These are phyloP conservation scores for Telenomus remus DNA, from an alignment of 1,140 invertebrate genomes.

Conservation along the genomic window DNA sequence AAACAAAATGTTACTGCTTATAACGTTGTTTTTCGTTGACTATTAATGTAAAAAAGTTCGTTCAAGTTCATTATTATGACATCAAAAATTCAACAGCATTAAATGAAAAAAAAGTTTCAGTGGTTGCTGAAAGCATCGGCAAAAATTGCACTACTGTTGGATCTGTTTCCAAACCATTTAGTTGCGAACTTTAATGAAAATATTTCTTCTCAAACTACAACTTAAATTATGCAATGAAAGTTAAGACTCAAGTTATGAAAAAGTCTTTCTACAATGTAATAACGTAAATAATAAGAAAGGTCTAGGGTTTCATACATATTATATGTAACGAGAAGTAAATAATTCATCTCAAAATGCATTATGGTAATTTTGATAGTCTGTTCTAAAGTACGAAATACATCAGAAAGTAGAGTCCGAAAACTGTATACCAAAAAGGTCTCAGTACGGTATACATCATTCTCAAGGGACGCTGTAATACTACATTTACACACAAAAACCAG, in stretches of 20 bases:
- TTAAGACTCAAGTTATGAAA: constrained; percentile 21
- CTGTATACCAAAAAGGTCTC: constrained; percentile 27
- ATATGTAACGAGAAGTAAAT: constrained; percentile 25
- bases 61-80: no score
- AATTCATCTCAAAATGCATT: constrained; percentile 34
- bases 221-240: constrained; percentile 2
- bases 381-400: constrained; percentile 30
- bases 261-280: constrained; percentile 18
- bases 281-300: constrained; percentile 41
- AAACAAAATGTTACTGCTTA: no score
- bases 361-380: constrained; percentile 42
- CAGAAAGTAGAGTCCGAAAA: constrained; percentile 41
- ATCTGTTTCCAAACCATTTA: no score
- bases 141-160: no score
- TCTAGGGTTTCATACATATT: constrained; percentile 8
- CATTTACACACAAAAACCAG: constrained; percentile 21
- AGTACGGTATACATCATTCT: constrained; percentile 29
- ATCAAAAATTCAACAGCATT: no score
- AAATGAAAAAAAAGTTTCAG: no score
- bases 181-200: neutral
- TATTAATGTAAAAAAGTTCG: no score
- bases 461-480: constrained; percentile 11
- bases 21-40: no score
- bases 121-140: no score
- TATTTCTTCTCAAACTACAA: neutral